Evolutionary conservation across 2,888 invertebrate species (phyloP), one percentile per base, ranked within the genome.

Genomic region (Hirtodrosophila histrioides): DNA sequence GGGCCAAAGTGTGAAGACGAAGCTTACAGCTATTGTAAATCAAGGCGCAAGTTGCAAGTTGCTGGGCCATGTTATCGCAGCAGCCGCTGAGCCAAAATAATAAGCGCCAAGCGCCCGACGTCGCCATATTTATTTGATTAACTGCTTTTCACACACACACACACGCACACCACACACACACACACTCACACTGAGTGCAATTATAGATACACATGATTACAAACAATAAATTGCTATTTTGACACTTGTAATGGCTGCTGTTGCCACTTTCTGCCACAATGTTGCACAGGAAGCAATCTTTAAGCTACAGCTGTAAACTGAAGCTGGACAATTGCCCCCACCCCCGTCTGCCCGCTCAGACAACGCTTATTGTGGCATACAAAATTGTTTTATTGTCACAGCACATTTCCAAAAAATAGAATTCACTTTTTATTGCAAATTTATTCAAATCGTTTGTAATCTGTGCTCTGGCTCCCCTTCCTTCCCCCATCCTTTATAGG

Each of bases 101-200:
- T 83, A 86, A 86, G 88, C 75, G 75, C 74, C 64, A 61, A 65
- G 43, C 78, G 64, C 74, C 85, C 78, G 68, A 58, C 84, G 76
- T 72, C 77, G 80, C 86, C 86, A 87, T 87, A 87, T 89, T 88
- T 82, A 85, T 89, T 89, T 89, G 87, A 88, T 87, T 89, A 89
- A 87, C 89, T 87, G 87, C 82, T 68, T 69, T 67, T 64, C 70
- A 49, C 85, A 69, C 66, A 11, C 40, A 44, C 49, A 61, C 40
- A 50, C 50, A 37, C 37, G 31, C 11, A 41, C 36, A 36, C 54
- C 64, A 62, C 54, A 51, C 43, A 54, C 44, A 70, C 35, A 49
- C 55, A 53, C 54, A 62, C 65, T 46, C 69, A 60, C 69, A 71
- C 40, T 6, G 23, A 11, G 66, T 48, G 70, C 78, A 79, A 77